These are phyloP conservation scores for Holothuria scabra DNA, from an alignment of 53 echinoderm and acorn worm genomes.

Conservation along the genomic window DNA sequence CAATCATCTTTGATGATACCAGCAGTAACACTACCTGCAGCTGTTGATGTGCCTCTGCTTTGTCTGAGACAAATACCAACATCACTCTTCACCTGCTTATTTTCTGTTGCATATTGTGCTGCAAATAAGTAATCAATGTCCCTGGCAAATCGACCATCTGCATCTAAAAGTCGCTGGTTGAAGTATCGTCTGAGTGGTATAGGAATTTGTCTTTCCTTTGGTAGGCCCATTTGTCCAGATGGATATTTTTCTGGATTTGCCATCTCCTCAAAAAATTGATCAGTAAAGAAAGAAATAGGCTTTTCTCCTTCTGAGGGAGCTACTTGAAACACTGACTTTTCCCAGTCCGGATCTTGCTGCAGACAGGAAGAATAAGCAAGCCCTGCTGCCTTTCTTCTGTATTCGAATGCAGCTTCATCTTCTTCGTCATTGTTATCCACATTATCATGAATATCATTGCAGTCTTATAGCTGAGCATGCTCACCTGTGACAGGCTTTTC, in stretches of 20 bases:
- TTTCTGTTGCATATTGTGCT: constrained; percentile 40
- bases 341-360: constrained; percentile 14
- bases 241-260: constrained; percentile 46
- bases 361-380: constrained; percentile 7
- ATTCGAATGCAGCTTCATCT: constrained; percentile 39
- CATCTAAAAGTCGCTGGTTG: constrained; percentile 21
- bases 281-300: constrained; percentile 29
- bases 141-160: constrained; percentile 28
- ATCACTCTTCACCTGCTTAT: constrained; percentile 37
- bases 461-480: no score
- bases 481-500: background rate
- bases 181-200: background rate
- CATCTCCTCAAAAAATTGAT: constrained; percentile 47
- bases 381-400: constrained; percentile 24
- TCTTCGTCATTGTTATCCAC: background rate
- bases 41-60: background rate
- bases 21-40: constrained; percentile 7
- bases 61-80: constrained; percentile 23
- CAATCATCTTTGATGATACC: background rate
- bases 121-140: constrained; percentile 37
- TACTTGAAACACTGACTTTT: constrained; percentile 1
- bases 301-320: constrained; percentile 24
- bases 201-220: background rate
- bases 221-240: constrained; percentile 41
- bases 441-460: background rate